Evolutionary conservation across 2,113 vertebrate species (phyloP).

Genomic region (Vidua chalybeata): DNA sequence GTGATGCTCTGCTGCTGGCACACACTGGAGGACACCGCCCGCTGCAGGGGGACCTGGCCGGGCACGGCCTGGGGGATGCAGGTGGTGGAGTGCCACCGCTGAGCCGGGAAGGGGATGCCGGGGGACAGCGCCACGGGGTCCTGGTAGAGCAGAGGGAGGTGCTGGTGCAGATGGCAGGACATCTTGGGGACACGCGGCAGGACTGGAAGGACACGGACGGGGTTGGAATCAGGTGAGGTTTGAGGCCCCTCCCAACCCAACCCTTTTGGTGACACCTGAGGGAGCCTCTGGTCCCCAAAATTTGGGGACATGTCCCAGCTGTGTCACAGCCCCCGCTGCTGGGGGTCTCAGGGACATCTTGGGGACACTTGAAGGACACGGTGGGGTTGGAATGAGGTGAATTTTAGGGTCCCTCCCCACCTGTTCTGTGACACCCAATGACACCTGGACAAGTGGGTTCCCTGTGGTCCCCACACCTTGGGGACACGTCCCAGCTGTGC

Average conservation of each 20-base stretch:
- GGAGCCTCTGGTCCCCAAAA: background rate
- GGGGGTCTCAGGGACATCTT: background rate
- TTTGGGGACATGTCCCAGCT: background rate
- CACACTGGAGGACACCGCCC: background rate
- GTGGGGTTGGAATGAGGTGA: background rate
- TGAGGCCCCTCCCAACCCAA: no score
- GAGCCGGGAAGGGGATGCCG: fast-evolving
- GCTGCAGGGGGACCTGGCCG: background rate
- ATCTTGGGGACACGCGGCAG: background rate
- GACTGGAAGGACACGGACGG: background rate
- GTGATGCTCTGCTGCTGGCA: background rate
- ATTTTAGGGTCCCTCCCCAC: background rate
- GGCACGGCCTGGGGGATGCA: background rate
- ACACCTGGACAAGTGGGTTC: background rate
- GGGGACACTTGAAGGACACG: background rate
- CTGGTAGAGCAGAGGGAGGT: background rate
- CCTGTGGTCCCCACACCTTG: fast-evolving
- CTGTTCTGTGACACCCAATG: background rate
- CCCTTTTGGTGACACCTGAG: background rate
- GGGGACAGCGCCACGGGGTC: fast-evolving
- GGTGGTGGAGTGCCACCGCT: background rate
- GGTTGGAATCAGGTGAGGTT: background rate
- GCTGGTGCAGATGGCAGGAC: constrained; percentile 4
- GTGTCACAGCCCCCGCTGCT: background rate
- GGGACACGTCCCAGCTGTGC: fast-evolving